A percentile compares a stretch with the other conserved stretches of the same genome.
Conservation (phyloP, 2,888 invertebrate species). For the Stenoptilia bipunctidactyla region DNA sequence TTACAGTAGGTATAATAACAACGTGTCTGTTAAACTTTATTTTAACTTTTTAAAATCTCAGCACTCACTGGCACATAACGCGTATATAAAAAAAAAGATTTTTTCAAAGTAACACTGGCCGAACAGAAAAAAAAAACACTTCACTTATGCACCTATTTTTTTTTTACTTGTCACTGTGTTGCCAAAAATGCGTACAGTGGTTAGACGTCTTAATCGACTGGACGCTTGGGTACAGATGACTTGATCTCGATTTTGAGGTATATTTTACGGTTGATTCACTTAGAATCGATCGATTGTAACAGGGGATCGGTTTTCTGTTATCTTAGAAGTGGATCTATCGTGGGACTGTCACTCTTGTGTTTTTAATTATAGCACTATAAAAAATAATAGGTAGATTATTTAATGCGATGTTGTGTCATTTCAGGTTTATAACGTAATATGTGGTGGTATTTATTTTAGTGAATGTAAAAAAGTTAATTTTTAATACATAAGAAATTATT, state of each 20-base stretch:
- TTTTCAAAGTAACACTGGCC: no score
- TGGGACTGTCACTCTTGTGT: slow-evolving; percentile 31
- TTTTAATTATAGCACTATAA: slow-evolving; percentile 22
- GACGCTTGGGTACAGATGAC: slow-evolving; percentile 43
- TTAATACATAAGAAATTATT: no score
- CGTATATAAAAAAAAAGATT: no score
- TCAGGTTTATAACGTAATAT: no score
- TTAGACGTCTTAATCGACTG: slow-evolving; percentile 34
- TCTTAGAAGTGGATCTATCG: slow-evolving; percentile 31
- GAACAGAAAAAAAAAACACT: no score
- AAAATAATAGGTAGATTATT: neutral
- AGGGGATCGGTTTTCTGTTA: slow-evolving; percentile 54
- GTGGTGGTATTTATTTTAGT: no score
- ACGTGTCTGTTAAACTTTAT: no score
- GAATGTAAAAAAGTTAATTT: no score
- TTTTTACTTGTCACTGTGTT: neutral
- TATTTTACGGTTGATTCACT: slow-evolving; percentile 56
- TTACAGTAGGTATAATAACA: no score
- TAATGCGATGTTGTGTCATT: neutral
- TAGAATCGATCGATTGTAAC: slow-evolving; percentile 59
- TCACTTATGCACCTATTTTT: no score
- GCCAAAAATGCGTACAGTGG: neutral
- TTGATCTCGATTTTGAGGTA: slow-evolving; percentile 55
- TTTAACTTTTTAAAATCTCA: no score
- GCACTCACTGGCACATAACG: no score